These are phyloP conservation scores for Diarsia rubi DNA, from an alignment of 2,888 invertebrate genomes.

Conservation along the genomic window DNA sequence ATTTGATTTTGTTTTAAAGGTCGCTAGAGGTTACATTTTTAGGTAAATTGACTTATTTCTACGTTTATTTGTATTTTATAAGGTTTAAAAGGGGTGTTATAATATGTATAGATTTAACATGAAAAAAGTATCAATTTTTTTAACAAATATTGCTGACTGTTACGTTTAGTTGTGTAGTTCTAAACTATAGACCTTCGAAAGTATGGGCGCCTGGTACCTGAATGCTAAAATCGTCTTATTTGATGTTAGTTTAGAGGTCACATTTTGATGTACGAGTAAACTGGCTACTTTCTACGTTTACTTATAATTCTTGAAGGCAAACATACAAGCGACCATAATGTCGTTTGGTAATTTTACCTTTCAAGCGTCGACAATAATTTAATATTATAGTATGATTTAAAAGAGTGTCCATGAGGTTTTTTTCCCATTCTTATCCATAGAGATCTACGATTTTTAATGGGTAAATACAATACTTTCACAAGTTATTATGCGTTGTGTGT, in stretches of 20 bases:
- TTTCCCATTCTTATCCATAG: no score
- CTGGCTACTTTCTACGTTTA: background rate
- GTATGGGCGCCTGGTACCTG: slow-evolving; percentile 24
- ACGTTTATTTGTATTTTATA: background rate
- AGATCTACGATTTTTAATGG: no score
- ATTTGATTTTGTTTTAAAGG: background rate
- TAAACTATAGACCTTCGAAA: slow-evolving; percentile 16
- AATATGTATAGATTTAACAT: no score
- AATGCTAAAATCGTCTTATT: background rate
- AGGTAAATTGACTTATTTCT: background rate
- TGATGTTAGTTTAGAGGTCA: background rate
- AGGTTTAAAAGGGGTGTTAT: background rate
- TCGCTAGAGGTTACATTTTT: background rate
- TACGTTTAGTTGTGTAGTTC: slow-evolving; percentile 21
- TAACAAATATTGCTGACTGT: slow-evolving; percentile 55
- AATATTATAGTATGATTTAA: no score
- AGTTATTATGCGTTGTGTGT: no score
- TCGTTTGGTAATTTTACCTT: no score
- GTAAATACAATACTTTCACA: no score
- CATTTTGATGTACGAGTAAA: background rate
- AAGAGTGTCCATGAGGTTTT: no score
- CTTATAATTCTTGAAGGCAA: background rate
- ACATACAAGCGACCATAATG: no score
- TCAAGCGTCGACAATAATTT: no score
- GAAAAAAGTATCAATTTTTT: no score